phyloP scores from a whole-genome alignment of 2,113 vertebrate species.

The Agapornis roseicollis region DNA sequence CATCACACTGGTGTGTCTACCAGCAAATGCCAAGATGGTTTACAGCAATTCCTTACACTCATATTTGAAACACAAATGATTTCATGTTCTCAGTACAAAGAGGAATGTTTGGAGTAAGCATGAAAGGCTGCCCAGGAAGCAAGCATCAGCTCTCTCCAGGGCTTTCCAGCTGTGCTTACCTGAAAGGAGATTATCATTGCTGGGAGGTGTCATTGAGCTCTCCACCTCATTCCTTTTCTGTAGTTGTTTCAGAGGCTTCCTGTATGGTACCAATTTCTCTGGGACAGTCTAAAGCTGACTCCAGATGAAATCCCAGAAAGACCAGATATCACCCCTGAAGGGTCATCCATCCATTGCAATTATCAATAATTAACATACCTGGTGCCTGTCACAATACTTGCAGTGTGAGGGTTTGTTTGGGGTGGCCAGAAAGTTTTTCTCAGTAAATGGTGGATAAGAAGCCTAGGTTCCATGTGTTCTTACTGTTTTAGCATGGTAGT shows the following conservation, averaged over 20 bases:
- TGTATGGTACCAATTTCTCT: not conserved
- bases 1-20: accelerated
- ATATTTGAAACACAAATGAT: not conserved
- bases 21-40: not conserved
- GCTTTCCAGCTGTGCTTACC: not conserved
- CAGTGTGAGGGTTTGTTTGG: not conserved
- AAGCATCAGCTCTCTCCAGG: not conserved
- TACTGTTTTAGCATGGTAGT: not conserved
- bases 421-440: not conserved
- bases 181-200: not conserved
- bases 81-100: not conserved
- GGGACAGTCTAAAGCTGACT: not conserved
- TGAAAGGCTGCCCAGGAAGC: not conserved
- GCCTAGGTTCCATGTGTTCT: not conserved
- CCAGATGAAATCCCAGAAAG: not conserved
- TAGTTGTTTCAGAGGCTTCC: not conserved
- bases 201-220: not conserved
- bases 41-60: not conserved
- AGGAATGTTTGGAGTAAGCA: not conserved
- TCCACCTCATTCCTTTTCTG: not conserved
- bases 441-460: not conserved
- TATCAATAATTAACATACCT: not conserved
- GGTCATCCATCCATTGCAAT: not conserved
- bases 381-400: not conserved
- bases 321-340: not conserved